Percentiles rank a stretch among this genome's conserved stretches.
These are phyloP conservation scores for Gephyroberyx darwinii DNA, from an alignment of 2,797 vertebrate species.

Conservation along the genomic window DNA sequence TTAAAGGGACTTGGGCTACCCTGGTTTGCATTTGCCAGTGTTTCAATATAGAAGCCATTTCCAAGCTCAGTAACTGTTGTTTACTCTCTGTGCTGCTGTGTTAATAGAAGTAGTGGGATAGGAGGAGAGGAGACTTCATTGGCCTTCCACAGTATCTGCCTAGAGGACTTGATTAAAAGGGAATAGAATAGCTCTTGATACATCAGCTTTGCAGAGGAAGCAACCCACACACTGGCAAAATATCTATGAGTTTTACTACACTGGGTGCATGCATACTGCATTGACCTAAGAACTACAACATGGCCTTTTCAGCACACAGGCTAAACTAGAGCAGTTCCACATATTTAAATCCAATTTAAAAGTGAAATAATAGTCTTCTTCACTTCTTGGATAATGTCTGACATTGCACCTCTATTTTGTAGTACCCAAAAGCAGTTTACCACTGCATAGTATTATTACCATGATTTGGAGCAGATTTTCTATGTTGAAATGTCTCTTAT, in stretches of 20 bases:
- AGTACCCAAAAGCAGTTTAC: background rate
- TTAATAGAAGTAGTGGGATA: constrained; percentile 54
- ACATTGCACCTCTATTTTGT: background rate
- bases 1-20: constrained; percentile 55
- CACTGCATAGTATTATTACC: constrained; percentile 8
- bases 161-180: constrained; percentile 78
- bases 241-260: constrained; percentile 64
- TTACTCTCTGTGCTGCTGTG: constrained; percentile 55
- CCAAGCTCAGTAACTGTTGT: constrained; percentile 52
- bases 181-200: constrained; percentile 75
- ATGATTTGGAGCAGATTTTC: constrained; percentile 22
- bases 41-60: constrained; percentile 56
- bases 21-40: constrained; percentile 57
- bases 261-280: constrained; percentile 55
- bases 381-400: background rate
- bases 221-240: constrained; percentile 75
- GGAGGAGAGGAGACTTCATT: constrained; percentile 63
- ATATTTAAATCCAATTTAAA: constrained; percentile 26
- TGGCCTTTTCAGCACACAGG: constrained; percentile 22
- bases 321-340: constrained; percentile 21
- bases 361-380: constrained; percentile 21
- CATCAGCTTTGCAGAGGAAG: constrained; percentile 70
- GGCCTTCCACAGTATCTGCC: constrained; percentile 70
- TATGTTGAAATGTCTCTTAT: constrained; percentile 39
- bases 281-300: constrained; percentile 44